Evolutionary conservation across 2,797 vertebrate genomes (phyloP).

Genomic region (Antennarius maculatus): DNA sequence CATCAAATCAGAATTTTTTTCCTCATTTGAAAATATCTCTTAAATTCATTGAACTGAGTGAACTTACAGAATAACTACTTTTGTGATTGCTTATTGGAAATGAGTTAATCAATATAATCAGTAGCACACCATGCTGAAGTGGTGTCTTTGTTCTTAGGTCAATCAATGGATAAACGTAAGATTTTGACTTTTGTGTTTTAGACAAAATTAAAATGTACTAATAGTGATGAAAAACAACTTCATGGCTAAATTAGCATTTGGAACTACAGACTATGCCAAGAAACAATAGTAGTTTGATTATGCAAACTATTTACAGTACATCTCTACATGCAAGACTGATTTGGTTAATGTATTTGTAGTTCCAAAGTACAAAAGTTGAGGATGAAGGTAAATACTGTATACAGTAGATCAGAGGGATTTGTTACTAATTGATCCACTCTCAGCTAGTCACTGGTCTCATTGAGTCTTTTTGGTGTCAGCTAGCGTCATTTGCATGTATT

Average conservation of each 20-base stretch:
- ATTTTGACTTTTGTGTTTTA: too few species aligned
- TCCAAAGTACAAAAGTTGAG: background rate
- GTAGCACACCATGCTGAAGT: conserved; percentile 5
- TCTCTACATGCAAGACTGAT: background rate
- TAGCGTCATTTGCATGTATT: too few species aligned
- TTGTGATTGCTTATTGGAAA: conserved; percentile 30
- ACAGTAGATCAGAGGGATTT: background rate
- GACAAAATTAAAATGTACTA: too few species aligned
- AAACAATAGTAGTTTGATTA: too few species aligned
- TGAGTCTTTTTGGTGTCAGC: too few species aligned
- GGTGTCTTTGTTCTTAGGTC: conserved; percentile 36
- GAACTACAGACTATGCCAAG: too few species aligned
- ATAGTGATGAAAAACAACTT: too few species aligned
- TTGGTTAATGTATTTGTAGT: background rate
- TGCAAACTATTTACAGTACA: too few species aligned
- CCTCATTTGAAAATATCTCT: conserved; percentile 28
- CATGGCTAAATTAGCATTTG: too few species aligned
- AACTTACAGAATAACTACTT: conserved; percentile 37
- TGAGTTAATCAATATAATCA: conserved; percentile 43
- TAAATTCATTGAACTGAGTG: conserved; percentile 20
- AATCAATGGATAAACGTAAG: conserved; percentile 32
- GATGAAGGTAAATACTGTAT: background rate
- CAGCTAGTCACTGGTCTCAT: background rate
- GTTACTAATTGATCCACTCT: background rate
- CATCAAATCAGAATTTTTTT: conserved; percentile 23